A percentile compares a stretch with the other conserved stretches of the same genome.
phyloP scores from a whole-genome alignment of 2,797 vertebrate genomes.

The Apodemus agrarius region DNA sequence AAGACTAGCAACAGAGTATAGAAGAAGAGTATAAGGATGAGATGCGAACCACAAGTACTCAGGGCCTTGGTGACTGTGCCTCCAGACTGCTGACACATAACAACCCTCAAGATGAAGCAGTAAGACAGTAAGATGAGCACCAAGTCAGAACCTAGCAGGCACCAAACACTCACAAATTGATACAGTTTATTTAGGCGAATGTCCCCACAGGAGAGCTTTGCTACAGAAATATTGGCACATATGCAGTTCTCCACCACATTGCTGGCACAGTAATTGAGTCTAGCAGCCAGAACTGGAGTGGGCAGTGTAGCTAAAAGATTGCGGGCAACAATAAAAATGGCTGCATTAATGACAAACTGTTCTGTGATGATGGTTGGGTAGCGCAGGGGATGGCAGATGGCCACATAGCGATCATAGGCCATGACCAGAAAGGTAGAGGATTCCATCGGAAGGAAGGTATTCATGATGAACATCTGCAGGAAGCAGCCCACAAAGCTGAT shows the following conservation, averaged over 20 bases:
- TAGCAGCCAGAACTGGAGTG: slow-evolving; percentile 71
- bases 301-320: slow-evolving; percentile 61
- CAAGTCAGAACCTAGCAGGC: slow-evolving; percentile 76
- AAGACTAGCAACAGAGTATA: slow-evolving; percentile 73
- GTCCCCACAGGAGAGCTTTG: slow-evolving; percentile 72
- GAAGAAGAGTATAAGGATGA: slow-evolving; percentile 78
- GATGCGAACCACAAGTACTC: slow-evolving; percentile 75
- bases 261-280: slow-evolving; percentile 71
- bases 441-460: slow-evolving; percentile 86
- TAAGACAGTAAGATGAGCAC: slow-evolving; percentile 80
- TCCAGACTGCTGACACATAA: slow-evolving; percentile 47
- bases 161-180: slow-evolving; percentile 72
- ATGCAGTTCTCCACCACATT: slow-evolving; percentile 76
- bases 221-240: slow-evolving; percentile 79
- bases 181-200: slow-evolving; percentile 70
- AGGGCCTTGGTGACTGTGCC: slow-evolving; percentile 71
- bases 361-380: slow-evolving; percentile 71
- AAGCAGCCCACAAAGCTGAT: slow-evolving; percentile 83
- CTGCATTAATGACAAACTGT: slow-evolving; percentile 64
- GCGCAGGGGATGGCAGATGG: slow-evolving; percentile 80
- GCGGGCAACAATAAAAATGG: slow-evolving; percentile 54
- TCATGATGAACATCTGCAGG: slow-evolving; percentile 86
- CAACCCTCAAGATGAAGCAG: slow-evolving; percentile 70
- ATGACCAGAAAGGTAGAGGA: slow-evolving; percentile 85
- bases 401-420: slow-evolving; percentile 69